Evolutionary conservation across 2,797 vertebrate species (phyloP).

Genomic region (Malacoraja senta): DNA sequence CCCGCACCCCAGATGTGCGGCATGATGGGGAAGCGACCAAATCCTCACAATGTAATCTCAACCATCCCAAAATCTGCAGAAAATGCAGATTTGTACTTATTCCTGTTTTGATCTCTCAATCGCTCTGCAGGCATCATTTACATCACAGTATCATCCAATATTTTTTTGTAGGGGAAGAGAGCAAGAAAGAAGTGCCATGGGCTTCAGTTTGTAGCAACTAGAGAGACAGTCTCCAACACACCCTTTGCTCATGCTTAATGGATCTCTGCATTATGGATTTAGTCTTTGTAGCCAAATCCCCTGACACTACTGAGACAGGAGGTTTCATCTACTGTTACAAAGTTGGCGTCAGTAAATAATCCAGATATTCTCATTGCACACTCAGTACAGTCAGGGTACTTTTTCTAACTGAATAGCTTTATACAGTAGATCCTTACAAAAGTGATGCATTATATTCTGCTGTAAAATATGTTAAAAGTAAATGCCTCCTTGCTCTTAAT

Average conservation of each 20-base stretch:
- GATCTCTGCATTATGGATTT: constrained; percentile 33
- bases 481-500: background rate
- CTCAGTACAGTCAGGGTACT: background rate
- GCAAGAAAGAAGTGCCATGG: background rate
- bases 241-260: background rate
- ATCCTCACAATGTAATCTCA: background rate
- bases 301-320: background rate
- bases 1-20: too few species aligned
- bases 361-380: background rate
- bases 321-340: constrained; percentile 13
- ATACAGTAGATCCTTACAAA: background rate
- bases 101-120: background rate
- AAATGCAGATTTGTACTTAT: background rate
- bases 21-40: background rate
- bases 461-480: background rate
- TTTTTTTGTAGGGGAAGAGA: background rate
- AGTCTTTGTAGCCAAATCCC: constrained; percentile 18
- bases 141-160: background rate
- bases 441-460: background rate
- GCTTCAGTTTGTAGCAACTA: background rate
- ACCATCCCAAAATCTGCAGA: background rate
- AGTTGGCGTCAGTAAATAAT: constrained; percentile 8
- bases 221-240: background rate
- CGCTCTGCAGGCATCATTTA: background rate
- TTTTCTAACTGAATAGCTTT: background rate